Base-by-base conservation (phyloP, 2,888 invertebrate species). In the Xestia sexstrigata region DNA sequence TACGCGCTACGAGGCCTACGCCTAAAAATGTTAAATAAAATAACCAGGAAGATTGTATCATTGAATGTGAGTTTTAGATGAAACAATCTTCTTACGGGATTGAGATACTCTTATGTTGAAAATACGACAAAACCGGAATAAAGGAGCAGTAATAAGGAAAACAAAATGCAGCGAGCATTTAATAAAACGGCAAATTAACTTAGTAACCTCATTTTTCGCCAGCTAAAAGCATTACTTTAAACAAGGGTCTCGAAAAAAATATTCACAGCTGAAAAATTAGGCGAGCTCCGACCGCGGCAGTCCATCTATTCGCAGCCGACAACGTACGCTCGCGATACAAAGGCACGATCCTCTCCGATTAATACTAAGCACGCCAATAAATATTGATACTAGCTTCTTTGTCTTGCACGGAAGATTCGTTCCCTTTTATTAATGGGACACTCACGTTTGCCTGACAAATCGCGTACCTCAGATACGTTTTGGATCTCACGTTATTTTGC, bases 311-410 rank as follows among this genome's bases (percentile, higher is more conserved):
- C 92, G 85, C 84, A 83, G 91, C 89, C 91, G 91, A 89, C 88
- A 76, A 84, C 79, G 87, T 86, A 79, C 89, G 88, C 90, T 86
- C 91, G 91, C 94, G 94, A 95, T 95, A 95, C 90, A 88, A 81
- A 71, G 92, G 86, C 93, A 93, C 94, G 93, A 95, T 94, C 94
- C 92, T 86, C 91, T 92, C 93, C 95, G 96, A 96, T 96, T 96
- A 96, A 96, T 96, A 95, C 94, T 95, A 96, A 96, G 96, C 94
- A 95, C 94, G 92, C 94, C 96, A 95, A 96, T 96, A 96, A 96
- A 96, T 96, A 96, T 95, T 94, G 95, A 95, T 94, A 94, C 94
- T 91, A 91, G 94, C 94, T 96, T 93, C 96, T 96, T 96, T 96
- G 96, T 96, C 95, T 96, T 94, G 92, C 92, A 93, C 92, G 93